Conservation (phyloP, 1,140 invertebrate genomes). For the Venustaconcha ellipsiformis region DNA sequence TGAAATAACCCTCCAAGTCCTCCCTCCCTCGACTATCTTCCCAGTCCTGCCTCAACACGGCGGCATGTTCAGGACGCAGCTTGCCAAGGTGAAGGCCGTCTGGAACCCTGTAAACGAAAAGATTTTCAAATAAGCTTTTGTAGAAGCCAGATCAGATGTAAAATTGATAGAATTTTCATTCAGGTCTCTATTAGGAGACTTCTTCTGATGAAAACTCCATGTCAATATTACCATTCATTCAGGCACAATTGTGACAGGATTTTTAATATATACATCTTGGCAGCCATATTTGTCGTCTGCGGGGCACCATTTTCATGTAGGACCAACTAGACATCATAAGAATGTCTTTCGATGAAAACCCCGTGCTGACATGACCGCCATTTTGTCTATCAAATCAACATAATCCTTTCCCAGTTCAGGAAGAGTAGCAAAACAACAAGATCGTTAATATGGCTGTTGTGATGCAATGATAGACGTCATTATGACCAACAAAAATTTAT, state of each 20-base stretch:
- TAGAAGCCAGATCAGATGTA: not conserved
- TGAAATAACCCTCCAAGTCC: conserved; percentile 45
- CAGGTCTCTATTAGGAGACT: not conserved
- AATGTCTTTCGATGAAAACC: too few species aligned
- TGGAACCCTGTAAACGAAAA: conserved; percentile 33
- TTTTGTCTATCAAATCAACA: too few species aligned
- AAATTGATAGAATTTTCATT: not conserved
- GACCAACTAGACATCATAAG: too few species aligned
- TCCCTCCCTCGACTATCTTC: conserved; percentile 35
- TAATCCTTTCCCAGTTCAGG: too few species aligned
- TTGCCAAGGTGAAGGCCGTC: conserved; percentile 38
- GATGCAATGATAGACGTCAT: too few species aligned
- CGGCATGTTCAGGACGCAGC: conserved; percentile 33
- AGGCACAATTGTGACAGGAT: not conserved
- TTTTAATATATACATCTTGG: too few species aligned
- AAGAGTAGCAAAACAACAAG: too few species aligned
- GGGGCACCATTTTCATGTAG: too few species aligned
- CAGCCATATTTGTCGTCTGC: too few species aligned
- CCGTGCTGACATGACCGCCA: too few species aligned
- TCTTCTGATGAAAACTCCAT: not conserved
- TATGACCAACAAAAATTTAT: too few species aligned
- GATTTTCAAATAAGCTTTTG: not conserved
- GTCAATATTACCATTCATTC: not conserved
- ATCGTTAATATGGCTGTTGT: too few species aligned
- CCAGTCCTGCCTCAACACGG: conserved; percentile 38